These are phyloP conservation scores for Zapus hudsonius DNA, from an alignment of 2,113 vertebrate species.

Conservation along the genomic window DNA sequence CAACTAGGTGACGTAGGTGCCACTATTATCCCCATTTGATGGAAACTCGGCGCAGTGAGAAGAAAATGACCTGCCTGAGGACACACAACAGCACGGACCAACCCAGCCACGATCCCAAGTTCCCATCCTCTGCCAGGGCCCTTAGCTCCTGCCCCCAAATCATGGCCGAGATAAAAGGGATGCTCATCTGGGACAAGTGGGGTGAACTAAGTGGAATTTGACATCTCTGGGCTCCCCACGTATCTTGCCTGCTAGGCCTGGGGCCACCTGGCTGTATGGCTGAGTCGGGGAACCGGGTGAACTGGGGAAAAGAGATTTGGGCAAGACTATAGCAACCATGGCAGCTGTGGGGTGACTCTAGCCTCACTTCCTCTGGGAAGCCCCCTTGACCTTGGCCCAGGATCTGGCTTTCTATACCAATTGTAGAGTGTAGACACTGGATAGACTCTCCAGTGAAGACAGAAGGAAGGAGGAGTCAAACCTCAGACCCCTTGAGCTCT, in stretches of 20 bases:
- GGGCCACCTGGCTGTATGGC: not conserved
- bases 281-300: not conserved
- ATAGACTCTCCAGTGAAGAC: not conserved
- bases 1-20: not conserved
- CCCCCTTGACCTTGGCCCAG: not conserved
- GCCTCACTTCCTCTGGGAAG: not conserved
- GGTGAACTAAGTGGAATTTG: conserved; percentile 13
- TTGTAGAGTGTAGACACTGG: not conserved
- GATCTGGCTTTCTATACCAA: not conserved
- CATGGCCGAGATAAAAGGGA: not conserved
- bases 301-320: not conserved
- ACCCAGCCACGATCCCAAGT: not conserved
- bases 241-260: not conserved
- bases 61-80: not conserved
- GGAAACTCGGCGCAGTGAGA: conserved; percentile 19
- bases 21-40: not conserved
- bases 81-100: not conserved
- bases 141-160: not conserved
- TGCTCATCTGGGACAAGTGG: not conserved
- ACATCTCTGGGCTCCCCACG: not conserved
- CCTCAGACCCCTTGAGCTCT: not conserved
- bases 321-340: not conserved
- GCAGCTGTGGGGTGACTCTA: not conserved
- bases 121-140: not conserved
- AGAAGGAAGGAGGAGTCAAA: not conserved